Conservation (phyloP, 2,113 vertebrate species). For the Neodontobutis hainanensis region DNA sequence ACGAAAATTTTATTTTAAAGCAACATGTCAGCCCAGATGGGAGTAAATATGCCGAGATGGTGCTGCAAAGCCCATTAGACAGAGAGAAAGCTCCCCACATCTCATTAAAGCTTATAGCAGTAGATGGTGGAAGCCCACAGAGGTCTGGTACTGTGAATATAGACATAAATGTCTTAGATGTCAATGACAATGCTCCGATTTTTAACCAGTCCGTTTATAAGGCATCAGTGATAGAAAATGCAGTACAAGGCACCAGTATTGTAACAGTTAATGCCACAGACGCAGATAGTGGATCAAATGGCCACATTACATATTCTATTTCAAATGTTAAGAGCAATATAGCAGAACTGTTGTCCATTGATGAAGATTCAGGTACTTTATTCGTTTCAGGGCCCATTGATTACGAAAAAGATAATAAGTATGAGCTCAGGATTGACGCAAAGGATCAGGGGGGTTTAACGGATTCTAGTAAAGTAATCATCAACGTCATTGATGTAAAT, state of each 20-base stretch:
- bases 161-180: slow-evolving; percentile 68
- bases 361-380: slow-evolving; percentile 49
- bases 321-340: slow-evolving; percentile 32
- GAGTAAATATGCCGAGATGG: slow-evolving; percentile 77
- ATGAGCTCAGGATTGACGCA: slow-evolving; percentile 73
- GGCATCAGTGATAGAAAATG: slow-evolving; percentile 51
- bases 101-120: slow-evolving; percentile 72
- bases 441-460: slow-evolving; percentile 73
- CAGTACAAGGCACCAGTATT: slow-evolving; percentile 19
- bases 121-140: slow-evolving; percentile 80
- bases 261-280: slow-evolving; percentile 65
- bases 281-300: slow-evolving; percentile 71
- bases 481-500: slow-evolving; percentile 63
- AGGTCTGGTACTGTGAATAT: slow-evolving; percentile 76
- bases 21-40: slow-evolving; percentile 69
- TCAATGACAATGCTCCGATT: slow-evolving; percentile 59
- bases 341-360: slow-evolving; percentile 65
- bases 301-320: slow-evolving; percentile 65
- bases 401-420: slow-evolving; percentile 65
- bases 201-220: too few species aligned
- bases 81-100: slow-evolving; percentile 68
- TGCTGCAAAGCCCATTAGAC: slow-evolving; percentile 77
- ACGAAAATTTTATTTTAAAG: slow-evolving; percentile 73
- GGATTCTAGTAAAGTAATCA: slow-evolving; percentile 70
- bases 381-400: slow-evolving; percentile 59